Evolutionary conservation across 23 tunicate species (phyloP), one percentile per base, ranked within the genome.

Genomic region (Botrylloides violaceus): DNA sequence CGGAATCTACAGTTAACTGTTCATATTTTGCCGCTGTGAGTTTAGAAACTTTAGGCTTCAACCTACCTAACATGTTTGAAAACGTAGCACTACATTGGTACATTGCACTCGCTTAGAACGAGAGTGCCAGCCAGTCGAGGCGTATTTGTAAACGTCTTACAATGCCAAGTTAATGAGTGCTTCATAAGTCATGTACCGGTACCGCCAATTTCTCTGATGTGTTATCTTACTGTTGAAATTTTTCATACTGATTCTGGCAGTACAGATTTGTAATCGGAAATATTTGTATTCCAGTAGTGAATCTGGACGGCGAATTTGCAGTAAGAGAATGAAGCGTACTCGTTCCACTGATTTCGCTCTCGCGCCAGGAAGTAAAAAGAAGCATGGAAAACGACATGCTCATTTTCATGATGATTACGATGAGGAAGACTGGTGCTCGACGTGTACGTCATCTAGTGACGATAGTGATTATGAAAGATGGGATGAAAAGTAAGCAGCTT

Each of bases 381-480:
- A 82, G 32, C 49, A 36, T 1, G 36, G 59, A 30, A 64, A 77
- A 58, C 65, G 71, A 35, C 77, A 48, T 12, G 50, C 66, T 34
- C 80, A 58, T 57, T 75, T 70, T 5, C 36, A 59, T 12, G 83
- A 82, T 29, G 94, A 79, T 2, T 82, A 81, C 36, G 98, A 90
- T 26, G 84, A 83, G 20, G 88, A 84, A 43, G 94, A 84, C 33
- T 93, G 98, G 98, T 93, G 98, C 64, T 93, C 98, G 48, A 93
- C 98, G 21, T 93, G 98, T 55, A 93, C 98, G 37, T 93, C 98
- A 57, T 81, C 88, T 2, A 84, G 92, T 43, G 98, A 93, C 75
- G 98, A 93, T 76, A 85, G 94, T 68, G 98, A 93, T 37, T 93
- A 93, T 55, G 98, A 93, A 35, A 49, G 98, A 72, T 93, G 98